Conservation (phyloP, 64 coral and sea anemone species). For the Stichodactyla helianthus region DNA sequence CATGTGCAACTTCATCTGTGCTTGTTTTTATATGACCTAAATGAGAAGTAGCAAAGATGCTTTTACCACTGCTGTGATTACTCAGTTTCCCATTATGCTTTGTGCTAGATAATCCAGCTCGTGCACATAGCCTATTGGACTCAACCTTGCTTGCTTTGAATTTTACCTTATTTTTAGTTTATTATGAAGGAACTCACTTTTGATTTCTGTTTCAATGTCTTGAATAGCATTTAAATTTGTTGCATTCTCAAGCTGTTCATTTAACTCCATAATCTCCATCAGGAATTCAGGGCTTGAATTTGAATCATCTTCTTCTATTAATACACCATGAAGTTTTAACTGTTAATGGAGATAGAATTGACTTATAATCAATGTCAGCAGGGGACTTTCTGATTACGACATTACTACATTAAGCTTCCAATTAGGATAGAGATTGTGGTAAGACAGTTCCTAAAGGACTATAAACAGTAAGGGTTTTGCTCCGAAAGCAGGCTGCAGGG, state of each 20-base stretch:
- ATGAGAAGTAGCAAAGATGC: neutral
- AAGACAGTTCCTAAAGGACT: no score
- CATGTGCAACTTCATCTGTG: conserved; percentile 22
- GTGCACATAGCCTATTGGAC: no score
- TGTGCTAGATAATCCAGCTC: no score
- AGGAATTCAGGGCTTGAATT: conserved; percentile 47
- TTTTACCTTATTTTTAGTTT: no score
- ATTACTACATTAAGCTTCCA: no score
- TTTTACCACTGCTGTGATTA: no score
- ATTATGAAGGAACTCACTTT: conserved; percentile 20
- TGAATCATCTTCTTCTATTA: conserved; percentile 39
- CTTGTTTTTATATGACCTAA: conserved; percentile 30
- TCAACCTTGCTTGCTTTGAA: no score
- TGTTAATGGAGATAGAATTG: neutral
- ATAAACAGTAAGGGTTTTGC: no score
- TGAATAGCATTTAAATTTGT: conserved; percentile 17
- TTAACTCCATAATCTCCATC: conserved; percentile 57
- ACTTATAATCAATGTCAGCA: neutral
- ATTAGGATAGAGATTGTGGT: no score
- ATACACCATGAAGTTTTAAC: conserved; percentile 51
- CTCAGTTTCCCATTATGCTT: no score
- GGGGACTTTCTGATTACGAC: no score
- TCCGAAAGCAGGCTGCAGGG: no score
- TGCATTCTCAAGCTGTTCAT: conserved; percentile 52
- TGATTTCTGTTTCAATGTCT: conserved; percentile 33